A percentile compares a stretch with the other conserved stretches of the same genome.
Evolutionary conservation across 2,888 invertebrate genomes (phyloP).

Genomic region (Baronia brevicornis): DNA sequence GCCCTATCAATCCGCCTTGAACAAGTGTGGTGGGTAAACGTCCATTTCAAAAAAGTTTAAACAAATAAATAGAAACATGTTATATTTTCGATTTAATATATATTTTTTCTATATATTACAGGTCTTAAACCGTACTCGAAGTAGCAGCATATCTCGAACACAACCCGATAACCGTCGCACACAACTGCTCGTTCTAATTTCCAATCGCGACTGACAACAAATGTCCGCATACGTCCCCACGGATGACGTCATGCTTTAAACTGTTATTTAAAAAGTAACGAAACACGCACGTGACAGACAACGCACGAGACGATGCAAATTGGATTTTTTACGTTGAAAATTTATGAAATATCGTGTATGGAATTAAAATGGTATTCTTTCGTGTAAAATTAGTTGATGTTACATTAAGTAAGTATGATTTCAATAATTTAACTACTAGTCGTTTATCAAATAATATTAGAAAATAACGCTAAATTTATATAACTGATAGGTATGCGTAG

Average conservation of each 20-base stretch:
- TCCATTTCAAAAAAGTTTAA: not conserved
- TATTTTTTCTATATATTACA: conserved; percentile 24
- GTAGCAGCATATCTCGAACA: conserved; percentile 43
- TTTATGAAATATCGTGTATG: too few species aligned
- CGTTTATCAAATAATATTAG: too few species aligned
- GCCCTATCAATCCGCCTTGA: too few species aligned
- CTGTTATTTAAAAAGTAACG: conserved; percentile 4
- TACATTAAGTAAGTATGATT: too few species aligned
- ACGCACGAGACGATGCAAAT: not conserved
- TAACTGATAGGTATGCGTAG: too few species aligned
- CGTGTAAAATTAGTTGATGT: too few species aligned
- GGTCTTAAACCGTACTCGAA: conserved; percentile 58
- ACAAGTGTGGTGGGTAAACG: too few species aligned
- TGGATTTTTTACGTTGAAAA: too few species aligned
- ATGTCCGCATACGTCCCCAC: conserved; percentile 32
- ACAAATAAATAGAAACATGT: not conserved
- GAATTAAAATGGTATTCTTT: too few species aligned
- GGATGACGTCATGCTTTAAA: conserved; percentile 64
- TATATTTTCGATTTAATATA: not conserved
- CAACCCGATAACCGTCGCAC: conserved; percentile 44
- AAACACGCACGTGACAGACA: conserved; percentile 10
- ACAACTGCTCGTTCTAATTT: conserved; percentile 49
- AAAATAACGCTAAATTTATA: too few species aligned
- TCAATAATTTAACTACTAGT: too few species aligned
- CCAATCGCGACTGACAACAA: conserved; percentile 57